Evolutionary conservation across 1,140 invertebrate genomes (phyloP).

Genomic region (Phthorimaea operculella): DNA sequence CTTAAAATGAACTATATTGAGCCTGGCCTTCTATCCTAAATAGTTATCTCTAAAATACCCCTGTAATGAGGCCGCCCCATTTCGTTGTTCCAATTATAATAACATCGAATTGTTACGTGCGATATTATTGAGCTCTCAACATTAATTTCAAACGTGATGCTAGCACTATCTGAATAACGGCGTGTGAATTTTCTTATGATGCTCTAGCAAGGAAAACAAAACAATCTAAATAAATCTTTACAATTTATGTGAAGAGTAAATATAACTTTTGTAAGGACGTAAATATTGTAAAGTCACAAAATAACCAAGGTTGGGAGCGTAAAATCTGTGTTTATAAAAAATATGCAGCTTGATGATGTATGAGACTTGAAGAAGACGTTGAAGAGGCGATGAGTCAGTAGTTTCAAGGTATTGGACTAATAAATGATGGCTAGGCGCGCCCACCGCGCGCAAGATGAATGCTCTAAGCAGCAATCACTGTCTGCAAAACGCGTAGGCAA

Average conservation of each 20-base stretch:
- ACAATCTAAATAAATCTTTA: too few relatives aligned
- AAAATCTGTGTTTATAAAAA: too few relatives aligned
- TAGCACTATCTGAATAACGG: too few relatives aligned
- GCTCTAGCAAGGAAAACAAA: too few relatives aligned
- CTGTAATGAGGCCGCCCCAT: background rate
- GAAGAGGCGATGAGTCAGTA: background rate
- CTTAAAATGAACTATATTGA: conserved; percentile 16
- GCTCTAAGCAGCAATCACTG: too few relatives aligned
- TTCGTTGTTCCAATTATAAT: background rate
- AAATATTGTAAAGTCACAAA: too few relatives aligned
- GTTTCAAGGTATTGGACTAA: background rate
- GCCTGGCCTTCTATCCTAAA: conserved; percentile 21
- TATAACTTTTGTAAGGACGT: too few relatives aligned
- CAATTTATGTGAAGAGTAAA: too few relatives aligned
- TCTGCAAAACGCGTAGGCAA: too few relatives aligned
- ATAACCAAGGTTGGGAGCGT: too few relatives aligned
- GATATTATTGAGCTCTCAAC: background rate
- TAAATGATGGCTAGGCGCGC: background rate
- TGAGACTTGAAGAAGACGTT: background rate
- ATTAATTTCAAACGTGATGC: background rate
- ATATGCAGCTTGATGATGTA: too few relatives aligned
- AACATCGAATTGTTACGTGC: background rate
- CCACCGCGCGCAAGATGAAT: background rate
- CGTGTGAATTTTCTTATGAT: too few relatives aligned
- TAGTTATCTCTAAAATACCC: conserved; percentile 6